phyloP scores from a whole-genome alignment of 2,113 vertebrate species.

The Equus przewalskii region DNA sequence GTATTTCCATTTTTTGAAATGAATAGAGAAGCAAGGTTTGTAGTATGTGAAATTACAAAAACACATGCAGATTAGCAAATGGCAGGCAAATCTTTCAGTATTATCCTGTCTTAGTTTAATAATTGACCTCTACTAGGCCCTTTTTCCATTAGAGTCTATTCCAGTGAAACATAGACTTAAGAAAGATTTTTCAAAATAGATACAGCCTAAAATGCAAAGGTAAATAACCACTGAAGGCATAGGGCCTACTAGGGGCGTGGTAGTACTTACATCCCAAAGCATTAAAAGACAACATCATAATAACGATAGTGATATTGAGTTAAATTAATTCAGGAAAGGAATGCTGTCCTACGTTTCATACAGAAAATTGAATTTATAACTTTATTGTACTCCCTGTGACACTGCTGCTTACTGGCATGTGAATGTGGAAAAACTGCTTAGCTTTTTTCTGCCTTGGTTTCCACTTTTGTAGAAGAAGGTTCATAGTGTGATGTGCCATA shows the following conservation, averaged over 20 bases:
- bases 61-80: background rate
- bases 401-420: background rate
- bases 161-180: background rate
- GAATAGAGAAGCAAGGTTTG: background rate
- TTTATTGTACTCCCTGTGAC: background rate
- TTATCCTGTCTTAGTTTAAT: slow-evolving; percentile 44
- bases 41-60: slow-evolving; percentile 17
- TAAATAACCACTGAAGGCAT: background rate
- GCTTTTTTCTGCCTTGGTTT: background rate
- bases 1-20: slow-evolving; percentile 36
- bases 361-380: slow-evolving; percentile 7
- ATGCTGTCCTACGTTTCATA: background rate
- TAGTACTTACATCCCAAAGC: background rate
- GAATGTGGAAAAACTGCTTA: background rate
- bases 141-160: background rate
- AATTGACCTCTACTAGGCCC: slow-evolving; percentile 13
- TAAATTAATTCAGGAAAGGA: background rate
- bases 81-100: background rate
- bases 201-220: background rate
- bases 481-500: background rate
- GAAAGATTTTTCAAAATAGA: slow-evolving; percentile 1
- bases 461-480: background rate
- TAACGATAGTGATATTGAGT: background rate
- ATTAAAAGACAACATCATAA: background rate
- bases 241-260: background rate